These are phyloP conservation scores for Champsocephalus esox DNA, from an alignment of 2,797 vertebrate species.

Conservation along the genomic window DNA sequence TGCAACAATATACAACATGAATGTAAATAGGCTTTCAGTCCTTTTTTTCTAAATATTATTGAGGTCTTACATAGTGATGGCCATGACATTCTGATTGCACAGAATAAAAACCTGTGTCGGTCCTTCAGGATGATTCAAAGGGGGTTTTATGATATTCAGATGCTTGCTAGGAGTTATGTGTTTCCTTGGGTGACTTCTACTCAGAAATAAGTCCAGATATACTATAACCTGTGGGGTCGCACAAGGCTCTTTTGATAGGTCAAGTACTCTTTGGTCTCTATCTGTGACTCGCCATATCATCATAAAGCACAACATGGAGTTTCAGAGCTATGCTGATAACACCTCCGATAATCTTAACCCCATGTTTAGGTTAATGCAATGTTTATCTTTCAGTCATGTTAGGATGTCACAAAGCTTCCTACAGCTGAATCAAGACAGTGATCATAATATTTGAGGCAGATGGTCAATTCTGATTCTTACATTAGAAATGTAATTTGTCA, in stretches of 20 bases:
- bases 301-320: neutral
- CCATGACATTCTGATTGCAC: no score
- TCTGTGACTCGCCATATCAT: neutral
- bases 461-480: no score
- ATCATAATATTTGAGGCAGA: no score
- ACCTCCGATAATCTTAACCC: neutral
- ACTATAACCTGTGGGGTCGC: neutral
- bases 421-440: no score
- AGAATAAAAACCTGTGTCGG: no score
- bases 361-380: neutral
- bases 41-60: neutral
- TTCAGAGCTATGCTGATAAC: neutral
- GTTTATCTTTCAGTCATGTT: neutral
- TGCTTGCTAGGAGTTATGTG: no score
- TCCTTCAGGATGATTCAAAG: no score
- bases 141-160: no score
- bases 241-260: neutral
- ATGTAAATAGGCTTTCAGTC: neutral
- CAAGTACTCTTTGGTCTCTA: neutral
- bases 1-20: neutral
- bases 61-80: neutral
- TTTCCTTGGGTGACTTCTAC: no score
- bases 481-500: no score
- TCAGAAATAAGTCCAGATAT: neutral
- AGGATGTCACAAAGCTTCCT: neutral